Evolutionary conservation across 2,888 invertebrate genomes (phyloP).

Genomic region (Mermis nigrescens): DNA sequence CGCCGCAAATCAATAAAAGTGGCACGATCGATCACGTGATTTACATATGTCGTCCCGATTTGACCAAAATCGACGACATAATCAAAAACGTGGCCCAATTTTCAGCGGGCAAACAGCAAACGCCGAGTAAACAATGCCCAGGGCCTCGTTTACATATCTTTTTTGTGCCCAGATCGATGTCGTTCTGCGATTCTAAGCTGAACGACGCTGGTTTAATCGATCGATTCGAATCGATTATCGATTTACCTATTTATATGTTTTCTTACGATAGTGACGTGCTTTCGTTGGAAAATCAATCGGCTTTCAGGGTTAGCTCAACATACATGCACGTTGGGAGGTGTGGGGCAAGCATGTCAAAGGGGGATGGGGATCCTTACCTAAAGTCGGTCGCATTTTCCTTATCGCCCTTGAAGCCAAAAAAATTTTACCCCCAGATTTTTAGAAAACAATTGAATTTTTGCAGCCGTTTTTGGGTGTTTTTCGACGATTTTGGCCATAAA

Average conservation of each 20-base stretch:
- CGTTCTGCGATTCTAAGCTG: slow-evolving; percentile 7
- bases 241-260: slow-evolving; percentile 9
- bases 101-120: not conserved
- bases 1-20: not conserved
- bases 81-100: not conserved
- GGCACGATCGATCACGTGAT: slow-evolving; percentile 1
- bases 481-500: no score
- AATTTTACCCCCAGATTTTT: no score
- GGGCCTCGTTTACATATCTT: slow-evolving; percentile 4
- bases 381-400: no score
- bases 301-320: slow-evolving; percentile 1
- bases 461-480: no score
- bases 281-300: slow-evolving; percentile 6
- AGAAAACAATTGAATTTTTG: no score
- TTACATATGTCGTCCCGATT: slow-evolving; percentile 1
- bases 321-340: no score
- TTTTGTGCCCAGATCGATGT: slow-evolving; percentile 5
- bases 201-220: slow-evolving; percentile 4
- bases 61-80: not conserved
- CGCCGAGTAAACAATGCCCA: not conserved
- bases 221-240: slow-evolving; percentile 3
- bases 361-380: no score
- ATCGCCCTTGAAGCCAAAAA: no score
- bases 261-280: slow-evolving; percentile 6
- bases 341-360: no score